Conservation (phyloP, 2,797 vertebrate species). For the Eutrigla gurnardus region DNA sequence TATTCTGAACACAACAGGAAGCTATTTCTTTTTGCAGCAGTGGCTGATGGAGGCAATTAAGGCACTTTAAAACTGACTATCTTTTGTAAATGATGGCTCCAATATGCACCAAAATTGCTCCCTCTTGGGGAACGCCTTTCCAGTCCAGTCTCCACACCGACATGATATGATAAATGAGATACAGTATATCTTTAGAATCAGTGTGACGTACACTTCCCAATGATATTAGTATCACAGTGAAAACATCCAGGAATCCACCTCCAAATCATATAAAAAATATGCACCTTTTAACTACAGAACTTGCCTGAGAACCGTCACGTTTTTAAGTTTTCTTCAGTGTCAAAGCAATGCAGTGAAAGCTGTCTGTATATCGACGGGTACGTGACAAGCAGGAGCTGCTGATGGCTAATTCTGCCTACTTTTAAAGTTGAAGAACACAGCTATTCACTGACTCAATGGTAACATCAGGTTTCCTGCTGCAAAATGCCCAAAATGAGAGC, state of each 20-base stretch:
- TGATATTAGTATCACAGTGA: neutral
- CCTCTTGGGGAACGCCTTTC: neutral
- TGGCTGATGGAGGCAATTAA: neutral
- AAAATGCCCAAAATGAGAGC: neutral
- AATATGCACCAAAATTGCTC: neutral
- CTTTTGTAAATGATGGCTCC: neutral
- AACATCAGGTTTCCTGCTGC: conserved; percentile 1
- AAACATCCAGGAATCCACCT: neutral
- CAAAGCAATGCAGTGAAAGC: neutral
- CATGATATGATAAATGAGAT: neutral
- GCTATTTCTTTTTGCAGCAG: conserved; percentile 1
- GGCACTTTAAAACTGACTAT: neutral
- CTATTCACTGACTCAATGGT: neutral
- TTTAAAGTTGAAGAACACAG: neutral
- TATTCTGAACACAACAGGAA: conserved; percentile 17
- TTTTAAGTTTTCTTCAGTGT: neutral
- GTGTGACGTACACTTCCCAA: neutral
- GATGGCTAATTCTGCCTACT: neutral
- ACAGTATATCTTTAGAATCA: neutral
- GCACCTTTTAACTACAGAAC: neutral
- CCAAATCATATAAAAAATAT: neutral
- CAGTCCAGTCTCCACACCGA: neutral
- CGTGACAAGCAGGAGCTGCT: neutral
- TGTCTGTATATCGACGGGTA: neutral
- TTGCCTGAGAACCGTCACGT: neutral